These are phyloP conservation scores for Marronus borbonicus DNA, from an alignment of 2,888 invertebrate species.

Conservation along the genomic window DNA sequence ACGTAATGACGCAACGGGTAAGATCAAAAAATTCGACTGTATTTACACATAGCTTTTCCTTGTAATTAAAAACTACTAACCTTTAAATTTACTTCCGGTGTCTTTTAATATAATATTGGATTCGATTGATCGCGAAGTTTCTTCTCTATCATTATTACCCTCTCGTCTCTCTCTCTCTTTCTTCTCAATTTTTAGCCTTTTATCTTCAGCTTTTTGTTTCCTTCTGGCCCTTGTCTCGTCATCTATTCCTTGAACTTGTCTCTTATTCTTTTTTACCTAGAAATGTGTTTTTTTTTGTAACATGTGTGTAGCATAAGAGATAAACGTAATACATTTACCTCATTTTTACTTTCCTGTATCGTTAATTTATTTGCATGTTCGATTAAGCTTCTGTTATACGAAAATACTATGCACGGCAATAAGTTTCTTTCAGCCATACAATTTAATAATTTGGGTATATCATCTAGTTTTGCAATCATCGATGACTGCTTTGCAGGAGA, in stretches of 20 bases:
- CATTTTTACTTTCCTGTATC: neutral
- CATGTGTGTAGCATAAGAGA: no score
- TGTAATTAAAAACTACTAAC: neutral
- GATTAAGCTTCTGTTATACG: constrained; percentile 54
- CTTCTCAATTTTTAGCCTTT: constrained; percentile 5
- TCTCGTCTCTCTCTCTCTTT: constrained; percentile 32
- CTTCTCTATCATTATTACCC: neutral
- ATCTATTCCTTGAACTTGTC: no score
- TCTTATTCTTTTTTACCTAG: neutral
- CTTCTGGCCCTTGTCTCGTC: no score
- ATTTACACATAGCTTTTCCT: no score
- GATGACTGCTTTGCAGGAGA: neutral
- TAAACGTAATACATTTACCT: constrained; percentile 21
- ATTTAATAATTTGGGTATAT: constrained; percentile 31
- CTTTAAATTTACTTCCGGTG: constrained; percentile 48
- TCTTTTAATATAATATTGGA: constrained; percentile 28
- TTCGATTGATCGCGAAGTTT: neutral
- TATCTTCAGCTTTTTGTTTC: constrained; percentile 16
- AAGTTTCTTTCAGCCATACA: constrained; percentile 53
- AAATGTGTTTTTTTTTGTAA: neutral
- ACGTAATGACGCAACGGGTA: no score
- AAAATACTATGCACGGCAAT: constrained; percentile 57
- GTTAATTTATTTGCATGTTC: constrained; percentile 16
- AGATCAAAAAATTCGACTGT: no score
- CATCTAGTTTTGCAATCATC: neutral